Base-by-base conservation (phyloP, 1,140 invertebrate genomes). In the Nebria ingens region DNA sequence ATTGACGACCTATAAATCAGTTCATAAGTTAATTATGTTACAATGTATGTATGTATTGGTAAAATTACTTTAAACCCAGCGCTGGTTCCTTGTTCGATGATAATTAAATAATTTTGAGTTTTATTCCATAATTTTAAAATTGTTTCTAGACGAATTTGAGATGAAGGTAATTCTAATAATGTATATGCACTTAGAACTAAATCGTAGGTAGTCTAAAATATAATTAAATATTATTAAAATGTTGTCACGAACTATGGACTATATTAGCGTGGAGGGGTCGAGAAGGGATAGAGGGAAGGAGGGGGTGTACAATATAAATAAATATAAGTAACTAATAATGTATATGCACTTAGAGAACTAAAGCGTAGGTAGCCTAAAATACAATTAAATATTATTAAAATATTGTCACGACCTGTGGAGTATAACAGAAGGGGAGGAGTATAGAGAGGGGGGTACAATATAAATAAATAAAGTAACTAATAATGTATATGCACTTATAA, bases 121-220 rank as follows among this genome's bases (percentile, higher is more conserved):
- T 91, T 94, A 38, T 80, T 81, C 92, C 93, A 96, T 13, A 95
- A 72, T 65, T 85, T 88, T 17, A 84, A 71, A 56, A 94, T 68
- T 0, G 79, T 77, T 64, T 89, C 78, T 17, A 91, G 66, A 52
- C 93, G 76, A 25, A 72, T 73, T 64, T 81, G 72, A 53, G 75
- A 68, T 56, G 77, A 78, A 3, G 84, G 83, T 52, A 93, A 68
- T 70, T 96, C 93, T 55, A 94, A 78, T 49, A 95, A 73, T 1
- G 89, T 80, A 67, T 83, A 91, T 4, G 91, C 85, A 61, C 83
- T 84, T 17, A 93, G 73, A 19, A 93, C 87, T 45, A 96, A 70
- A 69, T 91, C 85, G 68, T 89, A 94, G 63, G 76, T 73, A 2
- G 75, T 74, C 80, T 89, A 63, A 55, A 79, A 76, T 55, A 58